Percentiles rank a stretch among this genome's conserved stretches.
These are phyloP conservation scores for Eumerus sabulonum DNA, from an alignment of 2,888 invertebrate genomes.

Conservation along the genomic window DNA sequence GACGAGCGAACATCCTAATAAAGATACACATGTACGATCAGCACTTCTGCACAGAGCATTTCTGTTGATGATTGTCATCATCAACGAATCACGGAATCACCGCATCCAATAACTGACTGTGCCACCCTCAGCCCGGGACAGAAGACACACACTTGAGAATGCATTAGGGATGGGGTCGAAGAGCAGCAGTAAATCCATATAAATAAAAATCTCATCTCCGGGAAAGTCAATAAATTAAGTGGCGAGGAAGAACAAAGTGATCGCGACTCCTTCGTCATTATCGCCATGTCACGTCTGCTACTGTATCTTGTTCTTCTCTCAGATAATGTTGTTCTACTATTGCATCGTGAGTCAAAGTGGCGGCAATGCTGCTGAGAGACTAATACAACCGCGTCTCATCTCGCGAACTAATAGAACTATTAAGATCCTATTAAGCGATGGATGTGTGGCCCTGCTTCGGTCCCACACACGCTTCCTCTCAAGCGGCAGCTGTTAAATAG, in stretches of 20 bases:
- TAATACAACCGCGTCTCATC: constrained; percentile 12
- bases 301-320: neutral
- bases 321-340: constrained; percentile 10
- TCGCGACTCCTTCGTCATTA: constrained; percentile 56
- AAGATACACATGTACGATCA: constrained; percentile 47
- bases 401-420: constrained; percentile 62
- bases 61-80: constrained; percentile 60
- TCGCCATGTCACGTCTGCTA: neutral
- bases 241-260: constrained; percentile 52
- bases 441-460: constrained; percentile 20
- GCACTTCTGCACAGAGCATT: constrained; percentile 35
- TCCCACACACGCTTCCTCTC: constrained; percentile 34
- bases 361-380: constrained; percentile 33
- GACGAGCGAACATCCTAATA: constrained; percentile 64
- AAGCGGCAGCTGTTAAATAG: constrained; percentile 63
- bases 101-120: too few relatives aligned
- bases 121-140: constrained; percentile 17
- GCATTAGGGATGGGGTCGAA: constrained; percentile 65
- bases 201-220: constrained; percentile 68
- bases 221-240: constrained; percentile 68
- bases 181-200: constrained; percentile 65
- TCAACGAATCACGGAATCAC: constrained; percentile 20
- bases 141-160: constrained; percentile 60
- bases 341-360: constrained; percentile 56
- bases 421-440: constrained; percentile 66